phyloP scores from a whole-genome alignment of 2,888 invertebrate species.

The Amblyteles armatorius region DNA sequence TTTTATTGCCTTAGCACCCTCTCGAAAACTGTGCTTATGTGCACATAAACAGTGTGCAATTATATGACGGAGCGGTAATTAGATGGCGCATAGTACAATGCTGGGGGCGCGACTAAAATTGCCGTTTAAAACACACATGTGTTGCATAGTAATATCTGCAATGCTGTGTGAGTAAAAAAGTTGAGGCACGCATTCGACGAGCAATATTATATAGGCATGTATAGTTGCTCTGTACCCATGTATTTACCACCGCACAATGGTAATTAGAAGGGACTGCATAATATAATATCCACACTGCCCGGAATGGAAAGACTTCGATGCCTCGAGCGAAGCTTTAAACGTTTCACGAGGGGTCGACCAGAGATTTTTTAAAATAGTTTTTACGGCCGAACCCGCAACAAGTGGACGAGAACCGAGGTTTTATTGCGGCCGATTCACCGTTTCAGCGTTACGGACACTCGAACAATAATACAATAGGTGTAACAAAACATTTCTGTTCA shows the following conservation, averaged over 20 bases:
- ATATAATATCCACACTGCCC: constrained; percentile 25
- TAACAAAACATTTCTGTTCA: not conserved
- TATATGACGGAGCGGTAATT: constrained; percentile 21
- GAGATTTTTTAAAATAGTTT: constrained; percentile 26
- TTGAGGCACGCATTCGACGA: constrained; percentile 28
- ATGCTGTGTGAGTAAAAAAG: not conserved
- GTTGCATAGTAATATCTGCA: not conserved
- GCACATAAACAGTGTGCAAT: not conserved
- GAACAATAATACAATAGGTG: constrained; percentile 17
- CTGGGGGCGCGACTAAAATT: constrained; percentile 1
- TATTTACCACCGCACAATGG: constrained; percentile 48
- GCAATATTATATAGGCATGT: constrained; percentile 30
- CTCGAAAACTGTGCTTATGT: constrained; percentile 1
- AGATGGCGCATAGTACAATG: not conserved
- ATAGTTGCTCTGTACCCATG: constrained; percentile 23
- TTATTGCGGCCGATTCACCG: constrained; percentile 34
- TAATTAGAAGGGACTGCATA: constrained; percentile 60
- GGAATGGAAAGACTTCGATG: constrained; percentile 24
- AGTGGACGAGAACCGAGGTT: constrained; percentile 37
- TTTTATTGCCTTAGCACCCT: not conserved
- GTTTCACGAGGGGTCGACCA: constrained; percentile 37
- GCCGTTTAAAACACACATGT: not conserved
- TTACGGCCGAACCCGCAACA: constrained; percentile 37
- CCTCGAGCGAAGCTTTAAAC: constrained; percentile 53
- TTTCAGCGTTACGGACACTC: constrained; percentile 31